Conservation (phyloP, 2,113 vertebrate species). For the Gymnocephalus cernua region DNA sequence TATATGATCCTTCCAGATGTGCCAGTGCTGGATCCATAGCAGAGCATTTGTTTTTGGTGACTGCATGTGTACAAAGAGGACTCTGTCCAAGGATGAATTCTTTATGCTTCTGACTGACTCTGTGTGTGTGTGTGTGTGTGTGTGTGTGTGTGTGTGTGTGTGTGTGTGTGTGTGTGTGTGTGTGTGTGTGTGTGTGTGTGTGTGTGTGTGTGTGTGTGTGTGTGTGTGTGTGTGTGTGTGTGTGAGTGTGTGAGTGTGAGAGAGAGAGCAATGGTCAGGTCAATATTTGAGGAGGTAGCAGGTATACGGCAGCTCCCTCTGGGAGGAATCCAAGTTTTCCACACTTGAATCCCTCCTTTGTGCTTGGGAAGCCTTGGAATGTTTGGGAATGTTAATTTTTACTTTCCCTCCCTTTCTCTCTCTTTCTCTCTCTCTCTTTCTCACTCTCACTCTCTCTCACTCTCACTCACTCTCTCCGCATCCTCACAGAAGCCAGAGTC, state of each 20-base stretch:
- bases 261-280: conserved; percentile 39
- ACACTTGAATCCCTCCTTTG: conserved; percentile 81
- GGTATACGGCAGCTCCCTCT: conserved; percentile 62
- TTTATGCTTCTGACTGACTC: conserved; percentile 2
- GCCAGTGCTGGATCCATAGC: conserved; percentile 4
- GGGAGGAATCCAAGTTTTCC: conserved; percentile 44
- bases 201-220: conserved; percentile 42
- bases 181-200: conserved; percentile 26
- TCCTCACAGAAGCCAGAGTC: conserved; percentile 86
- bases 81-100: conserved; percentile 56
- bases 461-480: conserved; percentile 51
- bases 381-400: conserved; percentile 62
- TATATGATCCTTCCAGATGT: conserved; percentile 1
- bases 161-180: conserved; percentile 21
- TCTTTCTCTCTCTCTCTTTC: conserved; percentile 41
- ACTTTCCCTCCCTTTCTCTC: too few relatives aligned
- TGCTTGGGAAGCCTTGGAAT: conserved; percentile 60
- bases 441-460: conserved; percentile 25
- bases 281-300: conserved; percentile 75
- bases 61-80: conserved; percentile 58
- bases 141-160: conserved; percentile 13
- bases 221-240: conserved; percentile 34
- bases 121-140: conserved; percentile 27
- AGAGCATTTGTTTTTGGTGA: conserved; percentile 30
- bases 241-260: conserved; percentile 39